Base-by-base conservation (phyloP, 1,140 invertebrate genomes). In the Phocides pigmalion region DNA sequence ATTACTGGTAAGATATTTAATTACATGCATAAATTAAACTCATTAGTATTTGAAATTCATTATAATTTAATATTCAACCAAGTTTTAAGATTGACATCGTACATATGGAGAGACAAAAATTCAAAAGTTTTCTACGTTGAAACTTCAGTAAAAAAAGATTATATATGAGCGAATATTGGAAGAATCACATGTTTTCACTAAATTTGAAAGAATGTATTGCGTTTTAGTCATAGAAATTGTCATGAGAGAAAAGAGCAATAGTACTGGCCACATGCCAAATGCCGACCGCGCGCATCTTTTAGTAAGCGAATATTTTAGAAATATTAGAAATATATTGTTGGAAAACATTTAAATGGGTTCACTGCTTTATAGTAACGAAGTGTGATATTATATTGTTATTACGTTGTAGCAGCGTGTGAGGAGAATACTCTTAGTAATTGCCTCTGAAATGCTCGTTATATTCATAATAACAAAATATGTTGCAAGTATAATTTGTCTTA, bases 181-280 rank as follows among this genome's bases (percentile, higher is more conserved):
- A 1, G 14, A 9, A 4, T 32, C 41, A 19, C 8, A 25, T 16
- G 17, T 61, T 61, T 47, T 47, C 22, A 61, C 56, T 35, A 47
- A 61, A 47, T 47, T 28, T 47, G 22, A 54, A 61, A 68, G 69
- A 74, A 71, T 77, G 65, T 70, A 72, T 65, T 79, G 77, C 68
- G 72, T 80, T 79, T 76, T 80, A 81, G 82, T 68, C 72, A 78
- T 74, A 76, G 69, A 73, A 82, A 63, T 74, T 84, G 78, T 81
- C 75, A 74, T 71, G 72, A 75, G 65, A 79, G 82, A 84, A 83
- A 82, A 87, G 81, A 90, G 75, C 79, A 80, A 75, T 81, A 81
- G 70, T 74, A 87, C 81, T 90, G 87, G 87, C 83, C 70, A 74
- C 68, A 63, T 77, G 85, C 87, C 87, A 90, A 89, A 76, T 80